Conservation (phyloP, 2,797 vertebrate genomes). For the Thunnus albacares region DNA sequence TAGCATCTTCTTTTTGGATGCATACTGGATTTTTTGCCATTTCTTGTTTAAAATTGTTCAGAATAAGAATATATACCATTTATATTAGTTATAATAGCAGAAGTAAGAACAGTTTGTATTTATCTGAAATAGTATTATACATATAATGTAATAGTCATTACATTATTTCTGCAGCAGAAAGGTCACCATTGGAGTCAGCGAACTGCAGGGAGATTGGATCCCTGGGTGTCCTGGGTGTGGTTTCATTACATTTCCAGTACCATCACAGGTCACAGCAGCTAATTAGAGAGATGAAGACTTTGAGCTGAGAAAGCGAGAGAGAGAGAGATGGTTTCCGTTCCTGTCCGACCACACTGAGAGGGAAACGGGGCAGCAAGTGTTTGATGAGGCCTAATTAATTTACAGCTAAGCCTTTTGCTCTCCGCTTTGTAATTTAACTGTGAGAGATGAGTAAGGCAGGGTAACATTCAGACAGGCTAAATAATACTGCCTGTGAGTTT, state of each 20-base stretch:
- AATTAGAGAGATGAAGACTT: constrained; percentile 51
- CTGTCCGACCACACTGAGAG: constrained; percentile 16
- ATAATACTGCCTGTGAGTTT: constrained; percentile 32
- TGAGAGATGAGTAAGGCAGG: constrained; percentile 35
- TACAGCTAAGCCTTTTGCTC: constrained; percentile 22
- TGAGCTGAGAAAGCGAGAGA: constrained; percentile 17
- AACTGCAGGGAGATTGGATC: constrained; percentile 10
- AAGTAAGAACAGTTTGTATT: background rate
- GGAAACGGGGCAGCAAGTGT: constrained; percentile 20
- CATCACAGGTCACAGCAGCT: constrained; percentile 49
- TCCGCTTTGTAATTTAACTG: constrained; percentile 28
- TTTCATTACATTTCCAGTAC: constrained; percentile 29
- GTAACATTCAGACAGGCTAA: constrained; percentile 43
- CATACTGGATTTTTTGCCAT: too few species aligned
- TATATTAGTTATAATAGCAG: too few species aligned
- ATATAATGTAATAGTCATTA: background rate
- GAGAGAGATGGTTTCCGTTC: constrained; percentile 7
- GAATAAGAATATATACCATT: too few species aligned
- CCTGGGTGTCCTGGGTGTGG: constrained; percentile 32
- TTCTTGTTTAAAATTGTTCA: too few species aligned
- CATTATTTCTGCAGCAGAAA: constrained; percentile 27
- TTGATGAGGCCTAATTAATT: constrained; percentile 50
- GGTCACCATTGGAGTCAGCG: constrained; percentile 1
- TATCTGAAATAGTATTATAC: background rate
- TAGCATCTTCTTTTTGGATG: too few species aligned